These are phyloP conservation scores for Alosa sapidissima DNA, from an alignment of 2,797 vertebrate genomes.

Conservation along the genomic window DNA sequence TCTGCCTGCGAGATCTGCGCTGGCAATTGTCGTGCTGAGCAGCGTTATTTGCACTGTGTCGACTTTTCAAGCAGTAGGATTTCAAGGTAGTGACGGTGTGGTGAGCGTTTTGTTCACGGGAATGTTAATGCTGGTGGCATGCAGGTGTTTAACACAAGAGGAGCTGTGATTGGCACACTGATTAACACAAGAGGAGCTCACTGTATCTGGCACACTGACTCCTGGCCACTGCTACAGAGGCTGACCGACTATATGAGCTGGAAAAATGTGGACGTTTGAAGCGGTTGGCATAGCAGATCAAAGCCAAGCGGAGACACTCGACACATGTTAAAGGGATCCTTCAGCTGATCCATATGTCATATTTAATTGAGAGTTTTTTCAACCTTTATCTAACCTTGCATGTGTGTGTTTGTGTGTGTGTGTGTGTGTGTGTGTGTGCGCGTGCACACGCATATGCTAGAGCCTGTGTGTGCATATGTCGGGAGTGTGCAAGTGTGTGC, in stretches of 20 bases:
- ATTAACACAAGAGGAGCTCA: background rate
- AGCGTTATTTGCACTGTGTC: background rate
- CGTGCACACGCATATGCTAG: background rate
- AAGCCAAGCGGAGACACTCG: background rate
- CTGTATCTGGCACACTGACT: background rate
- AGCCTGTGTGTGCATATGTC: background rate
- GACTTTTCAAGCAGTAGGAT: background rate
- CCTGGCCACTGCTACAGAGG: background rate
- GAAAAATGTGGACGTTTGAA: background rate
- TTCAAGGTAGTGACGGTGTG: background rate
- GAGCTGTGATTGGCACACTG: no score
- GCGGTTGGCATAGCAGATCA: background rate
- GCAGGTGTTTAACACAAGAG: background rate
- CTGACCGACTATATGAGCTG: background rate
- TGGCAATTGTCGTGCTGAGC: background rate
- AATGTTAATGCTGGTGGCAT: background rate
- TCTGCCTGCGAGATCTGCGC: background rate
- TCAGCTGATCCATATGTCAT: background rate
- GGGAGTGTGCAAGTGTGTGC: background rate
- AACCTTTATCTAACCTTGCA: background rate
- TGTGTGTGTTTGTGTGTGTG: background rate
- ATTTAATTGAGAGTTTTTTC: background rate
- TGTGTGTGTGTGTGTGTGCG: slow-evolving; percentile 5
- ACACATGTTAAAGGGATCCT: background rate
- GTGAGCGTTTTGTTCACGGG: background rate